Evolutionary conservation across 2,888 invertebrate species (phyloP).

Genomic region (Dromius quadrimaculatus): DNA sequence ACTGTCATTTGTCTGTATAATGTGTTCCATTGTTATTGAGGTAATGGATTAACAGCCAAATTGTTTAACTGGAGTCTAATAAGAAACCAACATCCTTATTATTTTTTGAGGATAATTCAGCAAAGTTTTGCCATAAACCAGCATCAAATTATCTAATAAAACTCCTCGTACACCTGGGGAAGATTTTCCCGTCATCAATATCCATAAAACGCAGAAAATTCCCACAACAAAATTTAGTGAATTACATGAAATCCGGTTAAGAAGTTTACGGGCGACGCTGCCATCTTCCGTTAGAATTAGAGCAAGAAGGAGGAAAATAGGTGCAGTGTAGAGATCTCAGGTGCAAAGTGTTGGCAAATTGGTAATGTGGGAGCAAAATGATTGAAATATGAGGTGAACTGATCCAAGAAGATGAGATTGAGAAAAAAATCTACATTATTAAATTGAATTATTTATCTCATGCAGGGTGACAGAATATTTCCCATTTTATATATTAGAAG

Average conservation of each 20-base stretch:
- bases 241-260: constrained; percentile 41
- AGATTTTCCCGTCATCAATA: constrained; percentile 30
- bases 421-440: too few relatives aligned
- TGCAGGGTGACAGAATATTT: too few relatives aligned
- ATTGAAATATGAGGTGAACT: constrained; percentile 55
- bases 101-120: too few relatives aligned
- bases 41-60: not conserved
- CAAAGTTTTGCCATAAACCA: not conserved
- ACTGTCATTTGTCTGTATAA: constrained; percentile 24
- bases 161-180: constrained; percentile 9
- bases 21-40: not conserved
- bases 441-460: too few relatives aligned
- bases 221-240: constrained; percentile 30
- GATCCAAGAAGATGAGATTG: too few relatives aligned
- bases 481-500: too few relatives aligned
- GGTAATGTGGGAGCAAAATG: constrained; percentile 61
- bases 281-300: not conserved
- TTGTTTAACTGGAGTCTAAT: not conserved
- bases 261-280: constrained; percentile 26
- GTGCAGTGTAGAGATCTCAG: constrained; percentile 59
- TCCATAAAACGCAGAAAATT: constrained; percentile 33
- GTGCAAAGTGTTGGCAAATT: constrained; percentile 63
- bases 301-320: not conserved
- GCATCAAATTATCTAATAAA: constrained; percentile 18
- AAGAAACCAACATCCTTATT: too few relatives aligned